Evolutionary conservation across 2,113 vertebrate genomes (phyloP).

Genomic region (Sylvia atricapilla): DNA sequence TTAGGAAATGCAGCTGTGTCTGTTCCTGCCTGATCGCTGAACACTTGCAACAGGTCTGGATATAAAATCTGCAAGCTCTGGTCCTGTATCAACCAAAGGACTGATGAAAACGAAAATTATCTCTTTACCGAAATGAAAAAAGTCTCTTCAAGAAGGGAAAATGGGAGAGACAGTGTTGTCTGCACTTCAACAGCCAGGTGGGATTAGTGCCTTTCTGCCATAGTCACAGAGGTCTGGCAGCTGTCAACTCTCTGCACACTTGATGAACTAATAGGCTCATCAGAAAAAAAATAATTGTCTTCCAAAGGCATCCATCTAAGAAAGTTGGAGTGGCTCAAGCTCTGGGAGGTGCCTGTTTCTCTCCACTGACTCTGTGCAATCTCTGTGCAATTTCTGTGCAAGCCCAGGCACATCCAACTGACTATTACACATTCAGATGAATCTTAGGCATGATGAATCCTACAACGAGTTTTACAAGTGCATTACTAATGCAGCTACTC

Average conservation of each 20-base stretch:
- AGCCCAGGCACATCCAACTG: not conserved
- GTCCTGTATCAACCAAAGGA: not conserved
- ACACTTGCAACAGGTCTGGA: not conserved
- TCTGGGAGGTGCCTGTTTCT: conserved; percentile 29
- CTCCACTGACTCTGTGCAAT: not conserved
- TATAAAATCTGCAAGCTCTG: not conserved
- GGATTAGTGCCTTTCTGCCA: not conserved
- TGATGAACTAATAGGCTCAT: not conserved
- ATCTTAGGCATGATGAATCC: conserved; percentile 32
- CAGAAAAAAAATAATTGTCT: not conserved
- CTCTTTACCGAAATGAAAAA: not conserved
- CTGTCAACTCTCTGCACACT: not conserved
- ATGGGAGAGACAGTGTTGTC: not conserved
- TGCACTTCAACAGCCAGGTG: not conserved
- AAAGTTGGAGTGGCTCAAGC: not conserved
- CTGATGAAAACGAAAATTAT: not conserved
- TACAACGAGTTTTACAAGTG: conserved; percentile 47
- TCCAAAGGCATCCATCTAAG: not conserved
- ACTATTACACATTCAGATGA: conserved; percentile 19
- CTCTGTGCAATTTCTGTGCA: not conserved
- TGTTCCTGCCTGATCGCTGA: not conserved
- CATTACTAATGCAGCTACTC: conserved; percentile 11
- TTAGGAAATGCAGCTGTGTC: not conserved
- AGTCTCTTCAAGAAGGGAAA: not conserved
- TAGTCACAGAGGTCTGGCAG: not conserved